These are phyloP conservation scores for Drosophila pullipes DNA, from an alignment of 2,888 invertebrate genomes.

Conservation along the genomic window DNA sequence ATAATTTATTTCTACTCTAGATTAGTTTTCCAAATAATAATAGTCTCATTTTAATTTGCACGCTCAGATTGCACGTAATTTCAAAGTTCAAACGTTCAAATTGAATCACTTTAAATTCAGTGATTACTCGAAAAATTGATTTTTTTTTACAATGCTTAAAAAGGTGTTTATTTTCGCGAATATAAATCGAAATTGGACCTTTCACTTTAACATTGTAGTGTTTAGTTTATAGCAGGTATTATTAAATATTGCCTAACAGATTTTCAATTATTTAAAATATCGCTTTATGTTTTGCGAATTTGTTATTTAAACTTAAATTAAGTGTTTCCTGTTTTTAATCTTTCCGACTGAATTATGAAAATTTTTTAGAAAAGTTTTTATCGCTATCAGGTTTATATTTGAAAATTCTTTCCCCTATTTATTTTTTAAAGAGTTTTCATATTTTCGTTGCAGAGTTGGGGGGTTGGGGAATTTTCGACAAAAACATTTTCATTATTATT, in stretches of 20 bases:
- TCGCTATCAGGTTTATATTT: too few species aligned
- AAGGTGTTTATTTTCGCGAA: background rate
- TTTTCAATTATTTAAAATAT: background rate
- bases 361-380: background rate
- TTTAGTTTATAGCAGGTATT: background rate
- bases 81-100: background rate
- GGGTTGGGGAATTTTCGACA: too few species aligned
- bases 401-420: background rate
- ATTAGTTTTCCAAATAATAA: conserved; percentile 21
- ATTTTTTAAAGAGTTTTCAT: background rate
- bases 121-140: background rate
- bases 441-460: background rate
- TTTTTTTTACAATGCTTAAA: background rate
- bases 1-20: conserved; percentile 21
- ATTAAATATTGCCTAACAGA: background rate
- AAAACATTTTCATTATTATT: too few species aligned
- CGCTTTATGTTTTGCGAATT: background rate
- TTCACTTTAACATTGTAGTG: conserved; percentile 8
- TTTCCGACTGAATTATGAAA: background rate
- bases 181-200: background rate
- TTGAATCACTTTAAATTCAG: conserved; percentile 6
- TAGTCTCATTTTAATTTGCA: conserved; percentile 14
- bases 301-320: background rate
- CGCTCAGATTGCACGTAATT: background rate
- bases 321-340: background rate